These are phyloP conservation scores for Eulithis prunata DNA, from an alignment of 2,888 invertebrate species.

Conservation along the genomic window DNA sequence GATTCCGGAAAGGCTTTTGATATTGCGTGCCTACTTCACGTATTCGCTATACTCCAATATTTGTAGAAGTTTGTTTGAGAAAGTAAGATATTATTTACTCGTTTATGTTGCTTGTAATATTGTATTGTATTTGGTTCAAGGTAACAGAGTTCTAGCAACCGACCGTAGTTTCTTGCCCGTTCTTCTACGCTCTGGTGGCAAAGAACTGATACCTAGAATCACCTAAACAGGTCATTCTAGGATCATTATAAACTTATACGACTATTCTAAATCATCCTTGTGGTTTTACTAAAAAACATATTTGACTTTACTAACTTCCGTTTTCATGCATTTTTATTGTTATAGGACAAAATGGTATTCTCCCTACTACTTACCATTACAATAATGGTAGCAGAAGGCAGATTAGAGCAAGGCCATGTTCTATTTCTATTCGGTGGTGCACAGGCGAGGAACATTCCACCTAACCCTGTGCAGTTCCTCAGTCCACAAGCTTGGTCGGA, in stretches of 20 bases:
- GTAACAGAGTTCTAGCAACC: no score
- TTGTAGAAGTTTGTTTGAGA: slow-evolving; percentile 96
- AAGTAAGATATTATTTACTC: slow-evolving; percentile 76
- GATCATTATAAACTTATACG: no score
- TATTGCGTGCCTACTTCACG: slow-evolving; percentile 92
- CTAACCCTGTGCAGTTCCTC: slow-evolving; percentile 71
- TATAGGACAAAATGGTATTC: slow-evolving; percentile 94
- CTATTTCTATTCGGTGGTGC: slow-evolving; percentile 95
- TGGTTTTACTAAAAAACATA: no score
- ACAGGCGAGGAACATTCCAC: slow-evolving; percentile 59
- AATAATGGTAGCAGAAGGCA: slow-evolving; percentile 85
- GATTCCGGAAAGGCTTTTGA: slow-evolving; percentile 88
- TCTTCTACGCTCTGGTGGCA: no score
- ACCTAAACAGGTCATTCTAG: no score
- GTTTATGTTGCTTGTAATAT: not conserved
- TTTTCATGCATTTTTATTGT: not conserved
- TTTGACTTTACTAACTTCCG: no score
- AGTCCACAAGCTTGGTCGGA: slow-evolving; percentile 74
- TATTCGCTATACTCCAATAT: slow-evolving; percentile 95
- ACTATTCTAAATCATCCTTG: no score
- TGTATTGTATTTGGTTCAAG: no score
- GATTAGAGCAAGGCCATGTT: slow-evolving; percentile 88
- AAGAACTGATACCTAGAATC: no score
- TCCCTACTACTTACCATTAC: slow-evolving; percentile 90
- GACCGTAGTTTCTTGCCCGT: no score